phyloP scores from a whole-genome alignment of 2,113 vertebrate genomes.

The Calyptomena viridis region DNA sequence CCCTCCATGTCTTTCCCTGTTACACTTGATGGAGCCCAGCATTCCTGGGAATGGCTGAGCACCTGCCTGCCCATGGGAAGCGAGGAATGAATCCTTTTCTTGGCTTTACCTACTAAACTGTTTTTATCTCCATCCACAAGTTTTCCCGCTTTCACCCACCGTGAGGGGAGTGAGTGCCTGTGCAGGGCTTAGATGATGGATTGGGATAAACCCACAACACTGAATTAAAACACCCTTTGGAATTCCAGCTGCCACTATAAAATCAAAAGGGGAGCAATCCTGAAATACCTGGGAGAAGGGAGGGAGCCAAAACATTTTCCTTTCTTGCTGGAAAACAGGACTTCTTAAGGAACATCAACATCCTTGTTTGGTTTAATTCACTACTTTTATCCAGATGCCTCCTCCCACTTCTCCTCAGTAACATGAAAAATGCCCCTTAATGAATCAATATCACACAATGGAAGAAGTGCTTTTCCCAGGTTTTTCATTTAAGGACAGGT shows the following conservation, averaged over 20 bases:
- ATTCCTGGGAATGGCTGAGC: neutral
- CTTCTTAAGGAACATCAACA: neutral
- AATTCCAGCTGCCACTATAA: neutral
- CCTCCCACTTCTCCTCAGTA: neutral
- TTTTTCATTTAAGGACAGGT: neutral
- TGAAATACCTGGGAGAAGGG: neutral
- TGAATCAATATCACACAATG: accelerated
- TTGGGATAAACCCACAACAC: neutral
- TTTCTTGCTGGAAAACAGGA: neutral
- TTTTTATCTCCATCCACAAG: neutral
- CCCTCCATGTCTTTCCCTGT: neutral
- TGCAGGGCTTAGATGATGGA: neutral
- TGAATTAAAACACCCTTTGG: neutral
- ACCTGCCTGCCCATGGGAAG: neutral
- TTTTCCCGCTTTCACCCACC: neutral
- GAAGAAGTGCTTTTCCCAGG: neutral
- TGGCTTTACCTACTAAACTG: neutral
- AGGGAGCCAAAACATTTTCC: neutral
- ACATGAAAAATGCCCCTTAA: neutral
- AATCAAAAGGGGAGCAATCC: neutral
- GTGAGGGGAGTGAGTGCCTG: neutral
- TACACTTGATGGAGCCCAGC: neutral
- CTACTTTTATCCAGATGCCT: neutral
- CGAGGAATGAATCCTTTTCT: neutral
- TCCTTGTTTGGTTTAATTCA: neutral